These are phyloP conservation scores for Falco concolor DNA, from an alignment of 2,797 vertebrate species.

Conservation along the genomic window DNA sequence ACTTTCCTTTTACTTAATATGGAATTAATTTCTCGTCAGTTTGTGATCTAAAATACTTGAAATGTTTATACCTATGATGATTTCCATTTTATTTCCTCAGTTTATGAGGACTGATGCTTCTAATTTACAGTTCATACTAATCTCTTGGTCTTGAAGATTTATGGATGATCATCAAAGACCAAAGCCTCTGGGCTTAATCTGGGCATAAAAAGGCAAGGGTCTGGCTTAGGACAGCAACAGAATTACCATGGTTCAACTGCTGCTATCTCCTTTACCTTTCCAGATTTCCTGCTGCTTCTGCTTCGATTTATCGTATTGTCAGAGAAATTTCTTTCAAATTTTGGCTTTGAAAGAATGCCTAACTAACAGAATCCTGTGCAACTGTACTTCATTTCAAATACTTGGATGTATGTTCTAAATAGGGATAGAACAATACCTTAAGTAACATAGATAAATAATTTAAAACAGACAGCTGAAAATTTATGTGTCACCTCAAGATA, in stretches of 20 bases:
- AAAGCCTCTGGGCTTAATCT: neutral
- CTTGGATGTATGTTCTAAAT: neutral
- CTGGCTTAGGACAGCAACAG: neutral
- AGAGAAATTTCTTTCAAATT: neutral
- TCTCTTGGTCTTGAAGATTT: neutral
- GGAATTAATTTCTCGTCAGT: neutral
- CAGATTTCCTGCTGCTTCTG: neutral
- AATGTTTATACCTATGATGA: neutral
- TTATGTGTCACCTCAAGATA: neutral
- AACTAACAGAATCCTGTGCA: neutral
- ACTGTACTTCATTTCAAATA: neutral
- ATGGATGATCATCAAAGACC: neutral
- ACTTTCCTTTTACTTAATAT: neutral
- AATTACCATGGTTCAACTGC: neutral
- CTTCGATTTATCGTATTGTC: neutral
- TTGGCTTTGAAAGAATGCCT: neutral
- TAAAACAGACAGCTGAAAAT: neutral
- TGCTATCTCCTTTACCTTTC: neutral
- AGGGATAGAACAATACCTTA: neutral
- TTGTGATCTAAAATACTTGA: neutral
- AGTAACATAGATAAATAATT: neutral
- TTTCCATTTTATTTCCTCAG: neutral
- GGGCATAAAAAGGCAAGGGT: neutral
- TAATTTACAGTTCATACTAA: neutral
- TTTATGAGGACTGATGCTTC: neutral